Base-by-base conservation (phyloP, 2,888 invertebrate species). In the Trissonchulus sp. region DNA sequence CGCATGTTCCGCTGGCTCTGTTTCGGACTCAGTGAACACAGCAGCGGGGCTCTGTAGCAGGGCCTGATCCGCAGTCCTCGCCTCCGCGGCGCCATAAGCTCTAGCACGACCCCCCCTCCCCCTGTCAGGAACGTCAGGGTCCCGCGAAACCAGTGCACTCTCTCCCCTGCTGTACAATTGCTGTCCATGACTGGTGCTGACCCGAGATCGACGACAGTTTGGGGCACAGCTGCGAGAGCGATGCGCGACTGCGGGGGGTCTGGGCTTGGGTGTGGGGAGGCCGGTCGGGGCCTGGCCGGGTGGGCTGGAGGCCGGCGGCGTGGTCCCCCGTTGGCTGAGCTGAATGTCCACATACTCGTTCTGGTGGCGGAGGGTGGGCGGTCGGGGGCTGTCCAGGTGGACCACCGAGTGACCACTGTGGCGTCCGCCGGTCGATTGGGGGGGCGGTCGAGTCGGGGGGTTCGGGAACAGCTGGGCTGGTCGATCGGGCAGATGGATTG, bases 321-420 rank as follows among this genome's bases (percentile, higher is more conserved):
- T 15, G 48, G 23, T 48, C 48, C 48, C 8, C 8, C 8, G 23
- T 15, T 23, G 23, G 48, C 8, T 15, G 48, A 8, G 8, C 3
- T 2, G 23, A 69, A 69, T 92, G 87, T 94, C 94, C 87, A 94
- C 93, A 89, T 94, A 94, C 86, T 94, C 93, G 89, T 94, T 94
- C 86, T 90, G 90, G 85, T 90, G 90, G 84, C 94, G 89, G 85
- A 93, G 93, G 85, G 89, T 90, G 86, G 92, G 92, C 82, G 93
- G 93, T 85, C 94, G 89, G 81, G 93, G 93, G 86, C 88, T 87
- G 76, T 88, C 85, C 77, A 90, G 86, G 23, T 34, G 62, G 3
- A 73, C 48, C 48, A 48, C 48, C 48, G 23, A 48, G 48, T 8
- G 48, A 48, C n/a, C n/a, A n/a, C n/a, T n/a, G n/a, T n/a, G n/a